Base-by-base conservation (phyloP, 1,140 invertebrate genomes). In the Drosophila fuyamai region DNA sequence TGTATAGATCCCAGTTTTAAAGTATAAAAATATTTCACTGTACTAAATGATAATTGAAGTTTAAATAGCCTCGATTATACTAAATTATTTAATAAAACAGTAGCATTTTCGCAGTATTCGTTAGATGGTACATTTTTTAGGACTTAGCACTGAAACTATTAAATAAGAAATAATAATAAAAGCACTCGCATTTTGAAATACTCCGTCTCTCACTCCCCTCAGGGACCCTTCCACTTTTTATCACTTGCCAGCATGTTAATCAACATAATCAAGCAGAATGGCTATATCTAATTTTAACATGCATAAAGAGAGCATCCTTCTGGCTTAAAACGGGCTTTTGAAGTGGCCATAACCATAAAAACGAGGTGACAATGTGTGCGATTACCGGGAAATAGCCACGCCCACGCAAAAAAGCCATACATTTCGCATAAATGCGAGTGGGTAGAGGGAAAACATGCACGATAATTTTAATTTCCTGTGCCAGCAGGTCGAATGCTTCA, bases 391-490 rank as follows among this genome's bases (percentile, higher is more conserved):
- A 10, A 56, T 32, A 16, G 29, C 47, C n/a, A 23, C 35, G n/a
- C 12, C 46, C 14, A 38, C 36, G 36, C 13, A 54, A 29, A 62
- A 47, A 29, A 40, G 43, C 46, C 55, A 73, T 50, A 59, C 44
- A 38, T 13, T 27, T 8, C 5, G 41, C 1, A 36, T 23, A 36
- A 12, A 18, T 36, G 50, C 32, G 32, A 43, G 13, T 13, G 38
- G 44, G 41, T 8, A 23, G 13, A 57, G 23, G 56, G 47, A 72
- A 83, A 79, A 73, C 71, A 76, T 76, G 76, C 57, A 80, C 59
- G 65, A 84, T 84, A 85, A 85, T 81, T 81, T 86, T 86, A 81
- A 85, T 86, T 81, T 85, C 82, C 82, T 76, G 70, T 67, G 74
- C 50, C 58, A 67, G 53, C 72, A 41, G 61, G 57, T 67, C 75